Conservation (phyloP, 1,140 invertebrate species). For the Conus betulinus region DNA sequence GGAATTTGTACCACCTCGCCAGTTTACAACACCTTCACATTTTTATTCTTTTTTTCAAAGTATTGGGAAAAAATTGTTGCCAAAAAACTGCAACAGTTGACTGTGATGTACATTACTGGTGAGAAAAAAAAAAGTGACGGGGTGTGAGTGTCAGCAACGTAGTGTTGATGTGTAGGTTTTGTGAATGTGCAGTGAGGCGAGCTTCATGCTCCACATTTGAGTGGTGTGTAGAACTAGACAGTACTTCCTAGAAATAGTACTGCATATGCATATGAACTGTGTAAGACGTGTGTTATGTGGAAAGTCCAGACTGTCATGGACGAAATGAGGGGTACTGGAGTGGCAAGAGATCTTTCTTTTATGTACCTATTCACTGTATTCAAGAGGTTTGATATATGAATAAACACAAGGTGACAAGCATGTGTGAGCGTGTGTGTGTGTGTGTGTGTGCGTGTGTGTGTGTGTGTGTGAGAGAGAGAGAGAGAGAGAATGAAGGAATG, state of each 20-base stretch:
- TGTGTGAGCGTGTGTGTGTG: background rate
- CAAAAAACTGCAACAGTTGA: no score
- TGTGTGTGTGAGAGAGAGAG: background rate
- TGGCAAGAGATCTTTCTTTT: background rate
- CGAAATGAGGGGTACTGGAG: background rate
- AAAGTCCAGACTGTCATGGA: background rate
- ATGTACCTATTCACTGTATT: background rate
- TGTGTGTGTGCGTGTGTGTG: background rate
- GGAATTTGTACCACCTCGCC: no score
- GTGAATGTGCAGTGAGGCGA: no score
- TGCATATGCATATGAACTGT: background rate
- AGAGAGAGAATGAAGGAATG: no score
- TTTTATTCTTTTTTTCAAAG: no score
- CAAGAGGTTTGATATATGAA: slow-evolving; percentile 26
- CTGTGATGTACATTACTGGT: no score
- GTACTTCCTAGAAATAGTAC: background rate
- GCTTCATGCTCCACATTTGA: background rate
- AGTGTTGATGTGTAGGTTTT: no score
- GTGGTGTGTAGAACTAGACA: background rate
- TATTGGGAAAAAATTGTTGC: no score
- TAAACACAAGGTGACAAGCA: slow-evolving; percentile 3
- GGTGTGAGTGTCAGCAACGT: no score
- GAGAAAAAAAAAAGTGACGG: no score
- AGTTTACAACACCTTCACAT: no score
- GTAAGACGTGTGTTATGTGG: background rate